phyloP scores from a whole-genome alignment of 2,888 invertebrate species.

The Cylindroiulus punctatus region DNA sequence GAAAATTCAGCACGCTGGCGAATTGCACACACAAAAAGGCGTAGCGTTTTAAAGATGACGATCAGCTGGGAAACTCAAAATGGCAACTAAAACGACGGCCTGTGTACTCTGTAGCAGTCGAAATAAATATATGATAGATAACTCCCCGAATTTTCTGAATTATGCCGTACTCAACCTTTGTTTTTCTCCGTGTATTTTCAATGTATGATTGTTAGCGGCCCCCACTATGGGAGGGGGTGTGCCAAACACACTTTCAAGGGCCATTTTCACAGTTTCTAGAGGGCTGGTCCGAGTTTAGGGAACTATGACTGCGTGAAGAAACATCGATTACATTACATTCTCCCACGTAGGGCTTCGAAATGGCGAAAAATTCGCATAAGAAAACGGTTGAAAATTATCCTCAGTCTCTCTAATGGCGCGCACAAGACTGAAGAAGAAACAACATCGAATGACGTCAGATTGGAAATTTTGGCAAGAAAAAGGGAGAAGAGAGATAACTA shows the following conservation, averaged over 20 bases:
- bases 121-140: slow-evolving; percentile 41
- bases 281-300: slow-evolving; percentile 53
- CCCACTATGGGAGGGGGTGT: slow-evolving; percentile 61
- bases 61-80: slow-evolving; percentile 16
- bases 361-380: slow-evolving; percentile 53
- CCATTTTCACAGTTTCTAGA: slow-evolving; percentile 59
- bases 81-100: slow-evolving; percentile 6
- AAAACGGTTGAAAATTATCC: slow-evolving; percentile 52
- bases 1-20: neutral
- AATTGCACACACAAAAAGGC: neutral
- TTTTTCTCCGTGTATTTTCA: slow-evolving; percentile 61
- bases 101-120: slow-evolving; percentile 46
- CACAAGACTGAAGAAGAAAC: slow-evolving; percentile 52
- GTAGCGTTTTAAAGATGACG: neutral
- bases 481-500: slow-evolving; percentile 48
- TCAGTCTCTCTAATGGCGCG: slow-evolving; percentile 53
- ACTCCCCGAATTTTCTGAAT: slow-evolving; percentile 43
- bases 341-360: slow-evolving; percentile 53
- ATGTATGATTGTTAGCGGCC: slow-evolving; percentile 60
- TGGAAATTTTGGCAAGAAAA: neutral
- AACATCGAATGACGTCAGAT: slow-evolving; percentile 49
- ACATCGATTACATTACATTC: slow-evolving; percentile 50
- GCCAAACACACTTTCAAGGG: slow-evolving; percentile 63
- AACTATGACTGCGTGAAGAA: slow-evolving; percentile 43
- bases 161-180: slow-evolving; percentile 62